These are phyloP conservation scores for Rattus norvegicus DNA, from an alignment of 2,113 vertebrate genomes.

Conservation along the genomic window DNA sequence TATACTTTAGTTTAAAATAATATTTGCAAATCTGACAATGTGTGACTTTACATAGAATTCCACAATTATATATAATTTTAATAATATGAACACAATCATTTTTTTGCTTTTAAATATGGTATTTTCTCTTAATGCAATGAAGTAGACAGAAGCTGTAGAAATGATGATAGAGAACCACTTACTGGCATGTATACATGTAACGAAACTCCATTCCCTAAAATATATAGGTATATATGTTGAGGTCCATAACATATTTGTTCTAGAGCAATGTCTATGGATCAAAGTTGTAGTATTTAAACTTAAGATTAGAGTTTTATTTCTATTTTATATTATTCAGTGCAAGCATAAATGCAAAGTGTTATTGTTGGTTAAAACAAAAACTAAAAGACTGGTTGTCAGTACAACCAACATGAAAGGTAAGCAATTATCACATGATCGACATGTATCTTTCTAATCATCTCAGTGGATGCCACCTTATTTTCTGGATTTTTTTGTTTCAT, in stretches of 20 bases:
- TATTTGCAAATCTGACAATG: conserved; percentile 5
- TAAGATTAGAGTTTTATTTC: background rate
- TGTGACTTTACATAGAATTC: background rate
- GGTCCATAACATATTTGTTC: background rate
- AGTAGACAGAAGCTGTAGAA: background rate
- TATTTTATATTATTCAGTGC: conserved; percentile 7
- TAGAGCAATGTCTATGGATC: background rate
- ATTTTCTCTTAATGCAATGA: background rate
- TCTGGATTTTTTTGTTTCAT: background rate
- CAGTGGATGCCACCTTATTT: no score
- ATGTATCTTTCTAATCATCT: background rate
- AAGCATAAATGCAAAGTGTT: background rate
- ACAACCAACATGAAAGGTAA: background rate
- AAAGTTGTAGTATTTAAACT: background rate
- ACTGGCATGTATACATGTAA: background rate
- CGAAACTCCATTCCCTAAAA: background rate
- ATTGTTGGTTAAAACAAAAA: background rate
- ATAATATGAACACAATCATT: background rate
- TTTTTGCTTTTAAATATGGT: background rate
- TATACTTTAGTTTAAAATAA: background rate
- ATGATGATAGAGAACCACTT: background rate
- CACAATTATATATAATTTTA: background rate
- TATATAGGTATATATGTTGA: background rate
- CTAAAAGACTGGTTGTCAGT: background rate
- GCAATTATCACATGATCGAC: background rate